Conservation (phyloP, 1,140 invertebrate species). For the Brachystomella parvula region DNA sequence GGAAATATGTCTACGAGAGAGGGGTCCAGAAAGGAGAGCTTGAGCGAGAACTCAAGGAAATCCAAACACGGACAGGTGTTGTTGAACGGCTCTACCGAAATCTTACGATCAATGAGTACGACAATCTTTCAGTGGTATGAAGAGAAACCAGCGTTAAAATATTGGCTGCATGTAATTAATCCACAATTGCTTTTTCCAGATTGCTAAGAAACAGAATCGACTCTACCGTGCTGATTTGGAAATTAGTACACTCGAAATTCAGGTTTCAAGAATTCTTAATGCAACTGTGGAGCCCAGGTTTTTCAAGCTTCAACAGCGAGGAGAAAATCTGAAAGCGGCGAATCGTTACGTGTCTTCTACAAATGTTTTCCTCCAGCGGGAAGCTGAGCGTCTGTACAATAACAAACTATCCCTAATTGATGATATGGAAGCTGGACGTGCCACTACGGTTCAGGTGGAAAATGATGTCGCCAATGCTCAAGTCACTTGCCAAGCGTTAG, state of each 20-base stretch:
- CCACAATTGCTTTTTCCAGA: neutral
- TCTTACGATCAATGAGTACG: neutral
- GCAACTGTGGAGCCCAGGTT: neutral
- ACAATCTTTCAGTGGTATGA: neutral
- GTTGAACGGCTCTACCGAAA: neutral
- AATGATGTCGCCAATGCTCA: neutral
- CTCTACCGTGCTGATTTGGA: conserved; percentile 8
- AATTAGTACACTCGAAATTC: neutral
- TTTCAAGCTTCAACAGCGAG: neutral
- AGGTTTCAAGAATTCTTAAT: neutral
- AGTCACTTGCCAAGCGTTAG: neutral
- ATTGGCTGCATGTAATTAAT: neutral
- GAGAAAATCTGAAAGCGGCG: neutral
- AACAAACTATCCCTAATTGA: neutral
- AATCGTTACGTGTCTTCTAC: neutral
- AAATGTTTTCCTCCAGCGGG: neutral
- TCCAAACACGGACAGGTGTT: neutral
- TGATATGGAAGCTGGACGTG: neutral
- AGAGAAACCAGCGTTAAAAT: neutral
- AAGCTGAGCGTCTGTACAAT: neutral
- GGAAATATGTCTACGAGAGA: neutral
- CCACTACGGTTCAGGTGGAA: neutral
- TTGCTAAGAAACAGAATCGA: conserved; percentile 4
- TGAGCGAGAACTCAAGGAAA: neutral
- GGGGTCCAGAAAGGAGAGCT: neutral